These are phyloP conservation scores for Synchiropus splendidus DNA, from an alignment of 2,113 vertebrate species.

Conservation along the genomic window DNA sequence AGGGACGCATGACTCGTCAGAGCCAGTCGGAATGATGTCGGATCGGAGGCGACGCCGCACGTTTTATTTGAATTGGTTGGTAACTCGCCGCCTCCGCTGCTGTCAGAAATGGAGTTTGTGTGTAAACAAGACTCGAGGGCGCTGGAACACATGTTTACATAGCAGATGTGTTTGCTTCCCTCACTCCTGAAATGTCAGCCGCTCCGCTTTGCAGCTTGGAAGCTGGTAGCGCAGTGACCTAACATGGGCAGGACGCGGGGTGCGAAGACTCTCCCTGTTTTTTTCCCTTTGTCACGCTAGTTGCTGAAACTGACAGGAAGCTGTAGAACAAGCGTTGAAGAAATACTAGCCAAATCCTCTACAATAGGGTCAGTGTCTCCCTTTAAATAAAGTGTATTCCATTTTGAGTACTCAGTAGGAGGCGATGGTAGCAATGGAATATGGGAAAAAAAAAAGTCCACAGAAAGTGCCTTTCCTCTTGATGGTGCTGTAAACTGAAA, in stretches of 20 bases:
- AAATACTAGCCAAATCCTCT: conserved; percentile 10
- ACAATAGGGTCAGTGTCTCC: conserved; percentile 7
- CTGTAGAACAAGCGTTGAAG: conserved; percentile 8
- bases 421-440: conserved; percentile 19
- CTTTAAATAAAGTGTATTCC: conserved; percentile 3
- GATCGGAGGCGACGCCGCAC: too few species aligned
- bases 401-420: conserved; percentile 11
- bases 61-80: too few species aligned
- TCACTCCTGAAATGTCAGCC: conserved; percentile 27
- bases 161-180: conserved; percentile 52
- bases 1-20: too few species aligned
- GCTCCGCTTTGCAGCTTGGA: conserved; percentile 32
- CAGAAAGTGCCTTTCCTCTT: conserved; percentile 98
- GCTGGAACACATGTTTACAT: conserved; percentile 60
- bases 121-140: conserved; percentile 22
- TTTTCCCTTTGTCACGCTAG: not conserved
- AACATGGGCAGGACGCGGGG: conserved; percentile 17
- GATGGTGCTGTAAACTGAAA: conserved; percentile 80
- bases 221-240: conserved; percentile 17
- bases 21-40: too few species aligned
- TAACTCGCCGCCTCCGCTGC: conserved; percentile 14
- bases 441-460: conserved; percentile 62
- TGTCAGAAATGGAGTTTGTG: conserved; percentile 15
- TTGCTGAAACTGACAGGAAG: not conserved
- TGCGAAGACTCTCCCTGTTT: not conserved